phyloP scores from a whole-genome alignment of 2,797 vertebrate species.

The Sarcoramphus papa region DNA sequence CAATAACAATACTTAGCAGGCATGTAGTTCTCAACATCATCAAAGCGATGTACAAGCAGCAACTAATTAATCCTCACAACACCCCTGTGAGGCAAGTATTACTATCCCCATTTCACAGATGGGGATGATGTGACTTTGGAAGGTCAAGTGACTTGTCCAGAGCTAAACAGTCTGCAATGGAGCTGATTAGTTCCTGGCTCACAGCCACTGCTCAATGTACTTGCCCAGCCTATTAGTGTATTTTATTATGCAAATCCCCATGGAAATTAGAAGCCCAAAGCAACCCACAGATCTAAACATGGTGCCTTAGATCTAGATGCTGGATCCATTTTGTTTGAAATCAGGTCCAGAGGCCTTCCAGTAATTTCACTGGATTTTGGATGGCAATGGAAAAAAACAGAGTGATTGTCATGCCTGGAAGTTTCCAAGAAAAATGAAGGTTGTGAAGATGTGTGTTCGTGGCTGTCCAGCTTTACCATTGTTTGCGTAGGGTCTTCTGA shows the following conservation, averaged over 20 bases:
- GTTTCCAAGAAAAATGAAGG: not conserved
- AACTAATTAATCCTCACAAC: constrained; percentile 58
- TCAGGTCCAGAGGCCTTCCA: not conserved
- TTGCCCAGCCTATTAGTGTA: not conserved
- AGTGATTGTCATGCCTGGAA: not conserved
- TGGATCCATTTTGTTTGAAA: not conserved
- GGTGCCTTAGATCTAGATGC: not conserved
- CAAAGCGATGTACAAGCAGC: constrained; percentile 51
- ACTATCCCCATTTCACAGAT: constrained; percentile 5
- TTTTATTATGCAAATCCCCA: constrained; percentile 39
- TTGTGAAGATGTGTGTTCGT: not conserved
- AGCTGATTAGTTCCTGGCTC: constrained; percentile 33
- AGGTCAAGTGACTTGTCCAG: constrained; percentile 35
- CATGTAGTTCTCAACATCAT: constrained; percentile 55
- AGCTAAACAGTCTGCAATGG: constrained; percentile 1
- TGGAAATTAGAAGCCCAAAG: constrained; percentile 53
- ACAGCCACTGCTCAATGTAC: not conserved
- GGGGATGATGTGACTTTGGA: constrained; percentile 8
- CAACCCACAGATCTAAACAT: constrained; percentile 1
- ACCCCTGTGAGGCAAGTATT: constrained; percentile 57
- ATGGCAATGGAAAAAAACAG: not conserved
- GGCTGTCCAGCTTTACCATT: not conserved
- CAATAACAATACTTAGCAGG: constrained; percentile 47
- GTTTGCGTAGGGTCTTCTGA: not conserved
- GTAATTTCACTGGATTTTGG: not conserved